Conservation (phyloP, 2,888 invertebrate species). For the Julus scanicus region DNA sequence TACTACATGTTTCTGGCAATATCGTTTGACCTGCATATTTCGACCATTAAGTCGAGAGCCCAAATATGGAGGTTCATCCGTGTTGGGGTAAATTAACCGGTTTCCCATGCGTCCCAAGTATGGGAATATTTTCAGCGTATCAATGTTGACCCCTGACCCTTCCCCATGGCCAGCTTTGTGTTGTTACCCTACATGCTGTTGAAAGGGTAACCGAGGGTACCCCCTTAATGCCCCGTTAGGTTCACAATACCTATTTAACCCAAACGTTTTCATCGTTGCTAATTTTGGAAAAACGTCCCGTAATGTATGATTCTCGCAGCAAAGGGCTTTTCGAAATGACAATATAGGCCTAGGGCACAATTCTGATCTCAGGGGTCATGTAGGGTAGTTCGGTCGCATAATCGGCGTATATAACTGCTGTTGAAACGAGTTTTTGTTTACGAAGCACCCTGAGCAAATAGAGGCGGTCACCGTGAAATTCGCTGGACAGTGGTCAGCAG, state of each 20-base stretch:
- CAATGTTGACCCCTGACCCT: conserved; percentile 4
- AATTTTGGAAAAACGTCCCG: neutral
- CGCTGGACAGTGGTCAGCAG: conserved; percentile 7
- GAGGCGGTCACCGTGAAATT: conserved; percentile 33
- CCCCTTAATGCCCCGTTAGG: neutral
- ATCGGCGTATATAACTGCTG: conserved; percentile 16
- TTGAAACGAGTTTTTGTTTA: neutral
- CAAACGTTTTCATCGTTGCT: conserved; percentile 33
- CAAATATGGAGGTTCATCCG: neutral
- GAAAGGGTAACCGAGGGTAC: neutral
- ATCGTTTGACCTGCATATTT: neutral
- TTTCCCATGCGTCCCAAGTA: conserved; percentile 14
- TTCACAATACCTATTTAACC: conserved; percentile 18
- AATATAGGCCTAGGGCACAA: neutral
- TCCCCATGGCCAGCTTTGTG: conserved; percentile 9
- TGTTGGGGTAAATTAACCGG: neutral
- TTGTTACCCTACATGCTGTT: conserved; percentile 12
- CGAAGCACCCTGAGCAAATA: neutral
- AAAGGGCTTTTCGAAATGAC: conserved; percentile 1
- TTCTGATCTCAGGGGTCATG: neutral
- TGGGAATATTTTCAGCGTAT: neutral
- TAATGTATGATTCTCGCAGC: neutral
- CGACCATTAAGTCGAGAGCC: neutral
- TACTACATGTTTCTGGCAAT: neutral
- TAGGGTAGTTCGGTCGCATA: neutral